Percentiles rank a stretch among this genome's conserved stretches.
Evolutionary conservation across 2,888 invertebrate species (phyloP).

Genomic region (Myopa tessellatipennis): DNA sequence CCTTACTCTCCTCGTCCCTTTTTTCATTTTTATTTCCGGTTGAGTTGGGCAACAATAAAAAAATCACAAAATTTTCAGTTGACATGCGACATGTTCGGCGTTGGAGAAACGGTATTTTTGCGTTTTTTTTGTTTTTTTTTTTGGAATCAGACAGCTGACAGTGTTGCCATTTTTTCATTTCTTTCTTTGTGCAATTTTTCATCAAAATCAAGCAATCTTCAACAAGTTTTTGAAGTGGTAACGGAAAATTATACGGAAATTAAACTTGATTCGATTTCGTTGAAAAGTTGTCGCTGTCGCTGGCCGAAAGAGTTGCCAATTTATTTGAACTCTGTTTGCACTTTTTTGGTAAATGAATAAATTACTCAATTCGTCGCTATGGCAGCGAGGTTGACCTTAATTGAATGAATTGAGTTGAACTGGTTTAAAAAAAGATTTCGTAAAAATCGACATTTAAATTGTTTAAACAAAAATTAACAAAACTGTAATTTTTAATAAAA

Average conservation of each 20-base stretch:
- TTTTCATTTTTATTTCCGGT: not conserved
- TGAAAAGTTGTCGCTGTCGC: conserved; percentile 4
- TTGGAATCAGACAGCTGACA: not conserved
- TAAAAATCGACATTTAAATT: not conserved
- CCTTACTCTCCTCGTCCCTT: not conserved
- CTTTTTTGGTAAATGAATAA: too few species aligned
- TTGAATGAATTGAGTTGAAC: too few species aligned
- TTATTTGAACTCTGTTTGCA: too few species aligned
- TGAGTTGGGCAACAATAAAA: not conserved
- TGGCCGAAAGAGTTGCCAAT: too few species aligned
- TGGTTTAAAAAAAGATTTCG: not conserved
- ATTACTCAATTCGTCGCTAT: too few species aligned
- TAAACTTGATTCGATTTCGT: conserved; percentile 35
- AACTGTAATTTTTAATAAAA: too few species aligned
- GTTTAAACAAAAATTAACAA: too few species aligned
- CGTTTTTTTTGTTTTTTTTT: not conserved
- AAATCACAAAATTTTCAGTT: conserved; percentile 4
- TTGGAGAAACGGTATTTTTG: not conserved
- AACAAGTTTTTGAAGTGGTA: conserved; percentile 3
- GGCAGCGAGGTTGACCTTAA: too few species aligned
- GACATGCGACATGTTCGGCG: not conserved
- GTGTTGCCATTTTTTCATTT: not conserved
- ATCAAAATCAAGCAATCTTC: conserved; percentile 1
- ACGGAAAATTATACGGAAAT: conserved; percentile 23
- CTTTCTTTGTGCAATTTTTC: not conserved